Conservation (phyloP, 2,113 vertebrate species). For the Bos indicus region DNA sequence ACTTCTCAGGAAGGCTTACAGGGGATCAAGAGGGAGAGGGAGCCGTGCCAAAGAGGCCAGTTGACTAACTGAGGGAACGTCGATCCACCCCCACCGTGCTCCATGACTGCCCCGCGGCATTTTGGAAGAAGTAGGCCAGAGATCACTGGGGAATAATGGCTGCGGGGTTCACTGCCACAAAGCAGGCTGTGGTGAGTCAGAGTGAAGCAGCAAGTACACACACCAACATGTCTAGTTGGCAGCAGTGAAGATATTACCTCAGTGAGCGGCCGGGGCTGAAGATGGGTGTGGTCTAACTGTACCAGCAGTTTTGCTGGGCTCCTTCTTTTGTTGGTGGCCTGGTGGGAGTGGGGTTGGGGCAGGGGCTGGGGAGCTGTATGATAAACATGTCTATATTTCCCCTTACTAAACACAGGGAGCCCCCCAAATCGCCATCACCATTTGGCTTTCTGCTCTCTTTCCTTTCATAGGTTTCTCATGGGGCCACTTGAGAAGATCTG, state of each 20-base stretch:
- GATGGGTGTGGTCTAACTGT: neutral
- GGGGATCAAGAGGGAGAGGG: neutral
- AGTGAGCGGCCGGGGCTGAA: neutral
- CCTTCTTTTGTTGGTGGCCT: neutral
- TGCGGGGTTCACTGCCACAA: neutral
- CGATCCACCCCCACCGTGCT: neutral
- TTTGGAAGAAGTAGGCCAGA: constrained; percentile 1
- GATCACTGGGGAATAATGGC: constrained; percentile 25
- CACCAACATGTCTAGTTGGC: constrained; percentile 4
- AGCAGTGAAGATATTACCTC: neutral
- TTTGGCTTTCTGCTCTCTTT: neutral
- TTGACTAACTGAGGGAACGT: neutral
- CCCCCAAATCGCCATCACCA: neutral
- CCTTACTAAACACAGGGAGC: neutral
- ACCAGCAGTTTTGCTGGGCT: neutral
- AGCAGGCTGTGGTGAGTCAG: neutral
- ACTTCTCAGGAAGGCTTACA: neutral
- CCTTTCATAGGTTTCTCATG: neutral
- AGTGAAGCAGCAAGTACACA: neutral
- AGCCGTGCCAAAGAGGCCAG: neutral
- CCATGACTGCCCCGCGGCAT: neutral
- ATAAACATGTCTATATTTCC: neutral
- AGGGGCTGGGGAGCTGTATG: accelerated
- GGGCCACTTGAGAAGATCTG: neutral
- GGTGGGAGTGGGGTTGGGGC: neutral